Evolutionary conservation across 2,113 vertebrate genomes (phyloP).

Genomic region (Columba livia): DNA sequence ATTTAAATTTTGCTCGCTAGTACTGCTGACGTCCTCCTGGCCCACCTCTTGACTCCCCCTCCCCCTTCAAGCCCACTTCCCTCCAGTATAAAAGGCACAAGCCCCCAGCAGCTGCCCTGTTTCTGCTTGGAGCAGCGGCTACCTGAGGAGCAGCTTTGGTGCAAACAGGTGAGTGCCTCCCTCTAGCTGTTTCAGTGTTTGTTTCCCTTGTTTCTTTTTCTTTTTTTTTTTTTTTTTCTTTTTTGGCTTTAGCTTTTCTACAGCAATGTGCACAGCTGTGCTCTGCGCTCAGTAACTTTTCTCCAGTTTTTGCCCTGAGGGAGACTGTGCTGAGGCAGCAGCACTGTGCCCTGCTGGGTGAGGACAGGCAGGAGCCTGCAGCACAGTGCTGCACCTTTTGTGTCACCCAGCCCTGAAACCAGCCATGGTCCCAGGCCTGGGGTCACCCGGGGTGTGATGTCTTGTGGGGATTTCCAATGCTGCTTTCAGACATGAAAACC

Average conservation of each 20-base stretch:
- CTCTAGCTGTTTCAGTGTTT: not conserved
- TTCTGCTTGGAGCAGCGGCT: not conserved
- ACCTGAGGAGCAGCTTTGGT: not conserved
- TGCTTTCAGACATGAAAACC: not conserved
- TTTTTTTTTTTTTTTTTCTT: not conserved
- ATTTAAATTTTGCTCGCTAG: conserved; percentile 37
- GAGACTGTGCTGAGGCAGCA: not conserved
- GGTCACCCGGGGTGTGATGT: fast-evolving
- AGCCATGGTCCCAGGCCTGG: not conserved
- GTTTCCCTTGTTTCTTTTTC: not conserved
- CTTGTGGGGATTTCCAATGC: not conserved
- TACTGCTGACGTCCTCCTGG: conserved; percentile 54
- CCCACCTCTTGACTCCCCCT: conserved; percentile 47
- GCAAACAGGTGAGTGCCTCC: conserved; percentile 50
- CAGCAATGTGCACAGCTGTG: not conserved
- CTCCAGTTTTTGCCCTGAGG: not conserved
- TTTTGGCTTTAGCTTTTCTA: not conserved
- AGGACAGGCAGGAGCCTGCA: not conserved
- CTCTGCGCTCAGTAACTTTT: not conserved
- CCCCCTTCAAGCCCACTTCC: not conserved
- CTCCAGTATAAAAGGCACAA: conserved; percentile 50
- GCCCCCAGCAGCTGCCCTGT: not conserved
- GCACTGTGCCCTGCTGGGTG: not conserved
- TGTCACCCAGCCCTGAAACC: not conserved
- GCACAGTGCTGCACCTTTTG: fast-evolving